Conservation (phyloP, 2,888 invertebrate species). For the Pecten maximus region DNA sequence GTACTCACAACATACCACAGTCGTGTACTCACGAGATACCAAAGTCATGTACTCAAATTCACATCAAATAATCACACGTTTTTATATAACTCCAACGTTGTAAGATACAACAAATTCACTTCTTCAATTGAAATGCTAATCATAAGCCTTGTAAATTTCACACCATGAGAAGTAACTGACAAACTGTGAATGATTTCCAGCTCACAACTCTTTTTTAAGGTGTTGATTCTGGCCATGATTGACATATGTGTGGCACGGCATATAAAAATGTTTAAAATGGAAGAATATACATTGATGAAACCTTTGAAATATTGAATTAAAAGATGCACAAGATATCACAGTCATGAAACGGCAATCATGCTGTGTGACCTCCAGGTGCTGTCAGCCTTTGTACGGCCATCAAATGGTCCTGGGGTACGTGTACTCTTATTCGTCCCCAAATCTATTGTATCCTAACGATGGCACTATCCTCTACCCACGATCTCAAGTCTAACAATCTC, state of each 20-base stretch:
- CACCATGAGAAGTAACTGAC: not conserved
- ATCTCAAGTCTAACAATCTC: not conserved
- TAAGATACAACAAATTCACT: not conserved
- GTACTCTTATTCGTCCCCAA: not conserved
- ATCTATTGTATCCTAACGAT: not conserved
- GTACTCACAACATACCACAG: too few relatives aligned
- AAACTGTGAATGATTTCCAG: not conserved
- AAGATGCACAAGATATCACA: not conserved
- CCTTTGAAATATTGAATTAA: constrained; percentile 33
- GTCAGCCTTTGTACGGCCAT: not conserved
- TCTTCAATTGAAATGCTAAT: not conserved
- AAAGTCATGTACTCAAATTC: too few relatives aligned
- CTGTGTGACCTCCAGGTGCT: not conserved
- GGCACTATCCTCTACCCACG: not conserved
- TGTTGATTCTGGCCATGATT: not conserved
- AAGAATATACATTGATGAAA: not conserved
- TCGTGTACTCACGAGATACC: too few relatives aligned
- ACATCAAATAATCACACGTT: not conserved
- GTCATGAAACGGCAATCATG: not conserved
- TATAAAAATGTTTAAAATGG: not conserved
- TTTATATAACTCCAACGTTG: not conserved
- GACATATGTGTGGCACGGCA: not conserved
- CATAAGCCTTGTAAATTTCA: not conserved
- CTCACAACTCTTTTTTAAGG: not conserved
- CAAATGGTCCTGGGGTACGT: not conserved